Percentiles rank a stretch among this genome's conserved stretches.
Conservation (phyloP, 2,797 vertebrate species). For the Fistularia tabacaria region DNA sequence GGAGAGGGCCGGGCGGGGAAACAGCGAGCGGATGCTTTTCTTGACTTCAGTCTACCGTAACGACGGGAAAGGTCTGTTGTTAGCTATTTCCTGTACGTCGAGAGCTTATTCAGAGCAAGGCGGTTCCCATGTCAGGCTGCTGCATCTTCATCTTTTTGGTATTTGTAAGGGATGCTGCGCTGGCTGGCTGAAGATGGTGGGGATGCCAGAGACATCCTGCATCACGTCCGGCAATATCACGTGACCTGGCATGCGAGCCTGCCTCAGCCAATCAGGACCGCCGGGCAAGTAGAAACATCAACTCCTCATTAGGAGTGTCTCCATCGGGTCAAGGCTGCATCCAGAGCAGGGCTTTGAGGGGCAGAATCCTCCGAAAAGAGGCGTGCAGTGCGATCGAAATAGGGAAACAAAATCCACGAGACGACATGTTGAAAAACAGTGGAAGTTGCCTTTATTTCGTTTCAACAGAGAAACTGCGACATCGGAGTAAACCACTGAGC, state of each 20-base stretch:
- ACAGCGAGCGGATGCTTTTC: background rate
- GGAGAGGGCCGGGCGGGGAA: background rate
- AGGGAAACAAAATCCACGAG: slow-evolving; percentile 20
- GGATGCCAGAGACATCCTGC: background rate
- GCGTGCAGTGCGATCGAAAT: background rate
- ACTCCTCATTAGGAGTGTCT: too few species aligned
- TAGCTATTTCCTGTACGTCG: too few species aligned
- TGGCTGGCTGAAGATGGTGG: background rate
- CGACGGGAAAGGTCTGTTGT: too few species aligned
- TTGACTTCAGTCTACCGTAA: background rate
- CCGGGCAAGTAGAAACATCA: background rate
- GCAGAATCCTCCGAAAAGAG: background rate
- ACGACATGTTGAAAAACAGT: slow-evolving; percentile 61
- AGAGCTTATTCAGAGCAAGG: too few species aligned
- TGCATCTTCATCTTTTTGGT: too few species aligned
- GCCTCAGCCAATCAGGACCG: slow-evolving; percentile 42
- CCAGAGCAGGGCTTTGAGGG: background rate
- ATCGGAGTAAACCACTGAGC: slow-evolving; percentile 63
- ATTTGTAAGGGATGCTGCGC: background rate
- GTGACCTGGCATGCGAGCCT: slow-evolving; percentile 9
- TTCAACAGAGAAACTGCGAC: slow-evolving; percentile 65
- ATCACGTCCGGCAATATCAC: slow-evolving; percentile 56
- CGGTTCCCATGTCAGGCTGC: too few species aligned
- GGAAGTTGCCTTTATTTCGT: slow-evolving; percentile 71
- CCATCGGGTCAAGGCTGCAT: too few species aligned